Conservation (phyloP, 2,113 vertebrate genomes). For the Theropithecus gelada region DNA sequence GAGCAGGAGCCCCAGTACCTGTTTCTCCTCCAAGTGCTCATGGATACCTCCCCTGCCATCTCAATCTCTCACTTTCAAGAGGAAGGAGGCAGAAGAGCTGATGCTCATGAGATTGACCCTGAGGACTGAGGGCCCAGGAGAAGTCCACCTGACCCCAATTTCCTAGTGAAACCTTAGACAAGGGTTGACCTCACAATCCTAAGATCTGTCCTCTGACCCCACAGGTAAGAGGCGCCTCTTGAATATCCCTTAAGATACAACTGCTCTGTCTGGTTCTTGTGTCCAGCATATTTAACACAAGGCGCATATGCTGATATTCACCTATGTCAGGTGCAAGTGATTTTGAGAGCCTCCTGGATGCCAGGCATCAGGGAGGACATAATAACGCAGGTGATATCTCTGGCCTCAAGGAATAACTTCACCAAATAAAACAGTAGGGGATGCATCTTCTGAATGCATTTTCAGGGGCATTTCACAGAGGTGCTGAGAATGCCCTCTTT, state of each 20-base stretch:
- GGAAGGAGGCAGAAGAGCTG: background rate
- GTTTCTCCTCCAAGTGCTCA: background rate
- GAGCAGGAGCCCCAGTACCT: background rate
- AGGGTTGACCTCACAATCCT: background rate
- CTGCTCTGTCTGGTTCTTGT: background rate
- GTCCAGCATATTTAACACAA: background rate
- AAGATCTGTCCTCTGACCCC: background rate
- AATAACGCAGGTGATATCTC: background rate
- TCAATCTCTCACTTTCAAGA: background rate
- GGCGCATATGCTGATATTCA: background rate
- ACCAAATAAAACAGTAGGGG: background rate
- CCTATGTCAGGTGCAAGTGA: background rate
- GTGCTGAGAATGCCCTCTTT: background rate
- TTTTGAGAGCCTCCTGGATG: background rate
- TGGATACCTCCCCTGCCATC: background rate
- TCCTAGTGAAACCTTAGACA: background rate
- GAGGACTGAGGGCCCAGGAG: background rate
- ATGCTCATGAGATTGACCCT: background rate
- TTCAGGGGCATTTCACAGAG: background rate
- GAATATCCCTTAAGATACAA: background rate
- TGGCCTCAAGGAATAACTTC: background rate
- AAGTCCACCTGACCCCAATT: background rate
- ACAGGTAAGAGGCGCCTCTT: background rate
- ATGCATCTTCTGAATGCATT: background rate
- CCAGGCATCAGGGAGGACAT: background rate